phyloP scores from a whole-genome alignment of 2,113 vertebrate genomes.

The Tyto alba region DNA sequence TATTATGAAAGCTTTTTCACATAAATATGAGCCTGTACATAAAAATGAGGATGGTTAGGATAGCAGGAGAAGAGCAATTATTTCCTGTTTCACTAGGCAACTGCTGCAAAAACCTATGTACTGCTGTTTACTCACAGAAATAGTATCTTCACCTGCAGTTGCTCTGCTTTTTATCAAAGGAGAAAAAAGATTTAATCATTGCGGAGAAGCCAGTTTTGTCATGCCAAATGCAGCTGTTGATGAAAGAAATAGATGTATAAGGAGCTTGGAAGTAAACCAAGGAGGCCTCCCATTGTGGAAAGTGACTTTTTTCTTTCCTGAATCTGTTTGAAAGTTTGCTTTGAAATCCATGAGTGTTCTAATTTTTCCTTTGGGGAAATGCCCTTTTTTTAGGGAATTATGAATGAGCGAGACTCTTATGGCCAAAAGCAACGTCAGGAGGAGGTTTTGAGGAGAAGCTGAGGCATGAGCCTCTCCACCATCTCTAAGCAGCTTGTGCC shows the following conservation, averaged over 20 bases:
- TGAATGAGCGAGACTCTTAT: not conserved
- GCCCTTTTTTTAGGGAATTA: not conserved
- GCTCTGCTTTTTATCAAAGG: conserved; percentile 2
- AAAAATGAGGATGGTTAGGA: not conserved
- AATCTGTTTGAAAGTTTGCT: not conserved
- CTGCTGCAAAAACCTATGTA: not conserved
- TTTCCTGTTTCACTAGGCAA: not conserved
- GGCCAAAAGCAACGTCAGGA: not conserved
- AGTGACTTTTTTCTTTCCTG: not conserved
- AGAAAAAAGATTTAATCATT: not conserved
- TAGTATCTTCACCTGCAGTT: not conserved
- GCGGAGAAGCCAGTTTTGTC: not conserved
- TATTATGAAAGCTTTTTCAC: not conserved
- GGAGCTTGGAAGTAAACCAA: not conserved
- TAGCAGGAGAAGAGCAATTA: not conserved
- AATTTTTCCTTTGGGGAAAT: not conserved
- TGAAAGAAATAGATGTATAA: not conserved
- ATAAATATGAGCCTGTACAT: not conserved
- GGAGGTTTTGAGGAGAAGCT: not conserved
- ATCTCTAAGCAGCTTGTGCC: not conserved
- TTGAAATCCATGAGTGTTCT: not conserved
- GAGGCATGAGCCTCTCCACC: not conserved
- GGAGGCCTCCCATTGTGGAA: not conserved
- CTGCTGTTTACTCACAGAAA: conserved; percentile 22
- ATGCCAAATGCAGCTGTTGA: not conserved